Conservation (phyloP, 2,888 invertebrate genomes). For the Diabrotica balteata region DNA sequence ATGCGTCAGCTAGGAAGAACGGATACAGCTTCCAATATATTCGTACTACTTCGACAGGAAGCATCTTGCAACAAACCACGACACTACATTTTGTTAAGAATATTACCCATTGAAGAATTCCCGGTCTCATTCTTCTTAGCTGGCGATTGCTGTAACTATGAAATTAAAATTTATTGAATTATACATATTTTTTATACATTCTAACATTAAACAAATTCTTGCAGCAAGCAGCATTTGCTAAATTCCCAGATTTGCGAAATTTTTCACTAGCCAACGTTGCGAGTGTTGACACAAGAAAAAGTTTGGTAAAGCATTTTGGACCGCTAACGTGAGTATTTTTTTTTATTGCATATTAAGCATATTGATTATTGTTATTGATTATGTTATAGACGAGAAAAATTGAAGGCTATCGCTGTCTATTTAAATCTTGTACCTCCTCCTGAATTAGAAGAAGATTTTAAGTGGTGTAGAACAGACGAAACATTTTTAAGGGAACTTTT, state of each 20-base stretch:
- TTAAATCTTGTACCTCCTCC: slow-evolving; percentile 83
- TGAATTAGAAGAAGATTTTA: slow-evolving; percentile 70
- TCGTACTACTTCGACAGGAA: too few relatives aligned
- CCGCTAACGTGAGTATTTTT: slow-evolving; percentile 66
- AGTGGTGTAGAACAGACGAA: slow-evolving; percentile 82
- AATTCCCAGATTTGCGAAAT: slow-evolving; percentile 83
- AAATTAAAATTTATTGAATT: too few relatives aligned
- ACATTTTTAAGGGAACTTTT: slow-evolving; percentile 85
- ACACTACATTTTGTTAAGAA: too few relatives aligned
- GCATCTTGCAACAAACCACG: too few relatives aligned
- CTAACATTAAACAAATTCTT: slow-evolving; percentile 39
- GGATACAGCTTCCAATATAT: too few relatives aligned
- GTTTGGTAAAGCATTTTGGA: slow-evolving; percentile 84
- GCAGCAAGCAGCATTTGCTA: slow-evolving; percentile 91
- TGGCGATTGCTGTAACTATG: too few relatives aligned
- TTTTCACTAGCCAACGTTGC: slow-evolving; percentile 95
- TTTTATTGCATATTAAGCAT: too few relatives aligned
- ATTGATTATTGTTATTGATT: too few relatives aligned
- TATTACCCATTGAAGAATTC: too few relatives aligned
- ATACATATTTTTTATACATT: too few relatives aligned
- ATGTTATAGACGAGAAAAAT: slow-evolving; percentile 71
- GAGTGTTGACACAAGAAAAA: slow-evolving; percentile 89
- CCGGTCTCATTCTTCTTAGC: too few relatives aligned
- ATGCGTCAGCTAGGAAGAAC: too few relatives aligned
- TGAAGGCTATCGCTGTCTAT: slow-evolving; percentile 86